Evolutionary conservation across 2,797 vertebrate species (phyloP).

Genomic region (Smutsia gigantea): DNA sequence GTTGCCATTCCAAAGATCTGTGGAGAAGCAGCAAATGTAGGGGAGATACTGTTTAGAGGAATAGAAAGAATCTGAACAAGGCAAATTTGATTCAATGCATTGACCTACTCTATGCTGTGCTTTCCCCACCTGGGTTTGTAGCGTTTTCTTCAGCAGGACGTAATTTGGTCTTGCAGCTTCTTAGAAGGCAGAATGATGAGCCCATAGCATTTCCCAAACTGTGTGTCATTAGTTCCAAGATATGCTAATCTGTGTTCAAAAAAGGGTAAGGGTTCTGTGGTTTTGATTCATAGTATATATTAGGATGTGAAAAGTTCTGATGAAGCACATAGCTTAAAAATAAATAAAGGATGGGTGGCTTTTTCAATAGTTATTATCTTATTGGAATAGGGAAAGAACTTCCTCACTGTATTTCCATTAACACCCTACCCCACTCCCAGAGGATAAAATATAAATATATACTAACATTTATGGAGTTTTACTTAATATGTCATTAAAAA

Average conservation of each 20-base stretch:
- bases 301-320: not conserved
- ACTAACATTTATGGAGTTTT: not conserved
- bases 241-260: not conserved
- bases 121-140: not conserved
- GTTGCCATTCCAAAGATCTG: not conserved
- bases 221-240: not conserved
- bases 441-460: not conserved
- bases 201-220: not conserved
- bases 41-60: not conserved
- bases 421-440: not conserved
- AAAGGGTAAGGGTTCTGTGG: not conserved
- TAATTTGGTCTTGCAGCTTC: conserved; percentile 2
- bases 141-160: not conserved
- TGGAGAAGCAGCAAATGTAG: not conserved
- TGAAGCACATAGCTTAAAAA: conserved; percentile 14
- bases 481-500: not conserved
- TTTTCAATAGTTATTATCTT: not conserved
- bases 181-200: not conserved
- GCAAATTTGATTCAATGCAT: not conserved
- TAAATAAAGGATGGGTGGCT: not conserved
- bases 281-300: conserved; percentile 44
- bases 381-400: not conserved
- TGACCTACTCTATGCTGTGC: not conserved
- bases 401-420: not conserved
- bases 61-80: not conserved